Evolutionary conservation across 35 echinoderm and acorn worm species (phyloP), one percentile per base, ranked within the genome.

Genomic region (Ptychodera flava): DNA sequence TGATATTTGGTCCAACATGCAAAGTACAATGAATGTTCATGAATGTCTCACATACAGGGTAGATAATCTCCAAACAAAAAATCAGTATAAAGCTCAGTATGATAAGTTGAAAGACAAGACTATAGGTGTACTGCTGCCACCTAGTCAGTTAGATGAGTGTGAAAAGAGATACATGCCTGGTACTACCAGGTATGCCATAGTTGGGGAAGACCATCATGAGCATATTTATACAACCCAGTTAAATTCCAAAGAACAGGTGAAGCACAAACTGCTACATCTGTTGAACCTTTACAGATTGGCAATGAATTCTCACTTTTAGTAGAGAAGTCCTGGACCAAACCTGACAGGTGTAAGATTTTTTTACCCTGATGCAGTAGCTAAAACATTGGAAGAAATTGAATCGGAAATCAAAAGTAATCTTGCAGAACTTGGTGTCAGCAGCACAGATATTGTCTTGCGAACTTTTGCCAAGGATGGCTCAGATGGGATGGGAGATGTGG

Each of bases 381-480:
- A 88, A 36, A 92, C 80, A 12, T 75, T 92, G 16, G 90, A 92
- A 30, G 90, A 92, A 77, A 29, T 92, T 30, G 86, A 92, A 83
- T 0, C 28, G 1, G 45, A 88, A 12, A 92, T 88, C 16, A 35
- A 36, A 16, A 12, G 6, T 12, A 64, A 64, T 64, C 45, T 64
- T 64, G 45, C 6, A 64, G 45, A 6, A 6, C 45, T 64, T 6
- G 45, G 45, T 6, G 45, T 64, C 22, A 64, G 37, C 28, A 77
- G 78, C 36, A 16, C 76, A 28, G 85, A 87, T 32, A 53, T 53
- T 1, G 79, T 84, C 76, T 32, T 92, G 16, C 0, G 38, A 15
- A 88, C 86, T 15, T 88, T 82, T 6, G 31, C 22, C 0, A 90
- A 90, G 31, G 89, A 90, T 86, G 89, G 83, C 0, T 76, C 89